phyloP scores from a whole-genome alignment of 2,888 invertebrate species.

The Morinoia aosen region DNA sequence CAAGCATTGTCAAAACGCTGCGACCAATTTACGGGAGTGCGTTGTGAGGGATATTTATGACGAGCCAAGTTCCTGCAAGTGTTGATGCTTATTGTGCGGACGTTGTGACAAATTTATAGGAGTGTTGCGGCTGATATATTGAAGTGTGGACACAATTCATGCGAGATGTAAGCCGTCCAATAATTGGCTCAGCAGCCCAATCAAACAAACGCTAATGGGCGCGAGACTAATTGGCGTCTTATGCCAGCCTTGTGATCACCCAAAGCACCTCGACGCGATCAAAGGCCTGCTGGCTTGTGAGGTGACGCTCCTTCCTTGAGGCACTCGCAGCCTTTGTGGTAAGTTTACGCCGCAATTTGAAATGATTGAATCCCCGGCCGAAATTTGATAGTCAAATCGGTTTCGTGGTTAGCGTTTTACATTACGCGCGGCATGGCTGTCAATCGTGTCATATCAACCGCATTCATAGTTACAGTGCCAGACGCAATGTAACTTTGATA shows the following conservation, averaged over 20 bases:
- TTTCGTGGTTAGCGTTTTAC: background rate
- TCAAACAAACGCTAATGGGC: constrained; percentile 47
- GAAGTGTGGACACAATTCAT: constrained; percentile 9
- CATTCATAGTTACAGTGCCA: background rate
- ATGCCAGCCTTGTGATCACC: background rate
- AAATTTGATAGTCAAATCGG: background rate
- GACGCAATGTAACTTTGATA: background rate
- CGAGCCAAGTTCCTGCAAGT: background rate
- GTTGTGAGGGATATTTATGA: background rate
- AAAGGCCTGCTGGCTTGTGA: background rate
- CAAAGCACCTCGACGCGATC: background rate
- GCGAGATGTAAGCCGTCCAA: background rate
- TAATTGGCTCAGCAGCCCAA: constrained; percentile 29
- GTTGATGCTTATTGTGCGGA: background rate
- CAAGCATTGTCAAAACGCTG: background rate
- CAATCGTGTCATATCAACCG: background rate
- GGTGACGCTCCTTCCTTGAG: background rate
- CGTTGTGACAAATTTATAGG: background rate
- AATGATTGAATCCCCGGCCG: background rate
- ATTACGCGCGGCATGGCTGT: background rate
- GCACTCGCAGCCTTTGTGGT: background rate
- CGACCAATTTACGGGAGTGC: background rate
- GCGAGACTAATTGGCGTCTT: constrained; percentile 15
- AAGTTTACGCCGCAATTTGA: background rate
- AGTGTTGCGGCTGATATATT: background rate